Evolutionary conservation across 2,113 vertebrate genomes (phyloP).

Genomic region (Ginglymostoma cirratum): DNA sequence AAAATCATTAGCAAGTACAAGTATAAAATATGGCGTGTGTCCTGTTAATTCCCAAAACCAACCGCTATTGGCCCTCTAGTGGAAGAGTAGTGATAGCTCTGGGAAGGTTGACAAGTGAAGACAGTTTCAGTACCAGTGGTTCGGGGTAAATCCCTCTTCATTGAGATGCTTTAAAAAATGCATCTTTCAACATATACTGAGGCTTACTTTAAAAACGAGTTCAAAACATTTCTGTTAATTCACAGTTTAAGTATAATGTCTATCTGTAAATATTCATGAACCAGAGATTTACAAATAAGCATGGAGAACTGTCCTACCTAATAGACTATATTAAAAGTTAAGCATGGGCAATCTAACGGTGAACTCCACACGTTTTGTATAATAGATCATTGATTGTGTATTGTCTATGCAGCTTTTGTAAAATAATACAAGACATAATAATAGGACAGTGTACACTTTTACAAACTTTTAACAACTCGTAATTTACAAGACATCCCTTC

Average conservation of each 20-base stretch:
- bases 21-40: neutral
- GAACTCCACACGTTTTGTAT: neutral
- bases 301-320: neutral
- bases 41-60: neutral
- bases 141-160: neutral
- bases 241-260: neutral
- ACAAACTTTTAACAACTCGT: neutral
- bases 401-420: neutral
- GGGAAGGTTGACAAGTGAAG: neutral
- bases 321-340: neutral
- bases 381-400: neutral
- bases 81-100: neutral
- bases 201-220: neutral
- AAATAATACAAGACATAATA: neutral
- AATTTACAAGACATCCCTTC: neutral
- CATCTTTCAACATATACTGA: neutral
- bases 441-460: neutral
- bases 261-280: neutral
- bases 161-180: neutral
- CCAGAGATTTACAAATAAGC: neutral
- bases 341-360: neutral
- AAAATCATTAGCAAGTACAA: neutral
- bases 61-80: neutral
- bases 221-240: neutral
- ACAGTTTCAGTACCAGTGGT: neutral